Evolutionary conservation across 2,797 vertebrate genomes (phyloP), one percentile per base, ranked within the genome.

Genomic region (Sebastes variabilis): DNA sequence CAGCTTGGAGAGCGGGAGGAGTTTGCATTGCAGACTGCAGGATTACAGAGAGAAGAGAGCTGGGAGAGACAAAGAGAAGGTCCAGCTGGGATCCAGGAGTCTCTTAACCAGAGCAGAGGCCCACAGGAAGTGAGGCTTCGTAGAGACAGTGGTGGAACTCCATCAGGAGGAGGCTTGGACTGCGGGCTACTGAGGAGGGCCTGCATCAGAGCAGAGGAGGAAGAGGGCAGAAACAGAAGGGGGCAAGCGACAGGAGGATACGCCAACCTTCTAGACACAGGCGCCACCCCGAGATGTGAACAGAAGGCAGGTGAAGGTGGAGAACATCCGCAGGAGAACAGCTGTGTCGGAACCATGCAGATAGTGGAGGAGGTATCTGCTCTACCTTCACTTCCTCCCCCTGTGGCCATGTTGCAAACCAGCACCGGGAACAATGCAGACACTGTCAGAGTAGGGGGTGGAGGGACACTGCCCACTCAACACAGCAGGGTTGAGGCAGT

Each of bases 291-390:
- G 96, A 94, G 94, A 98, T 98, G 98, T 88, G 97, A 97, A 86
- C 88, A 97, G 95, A 98, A 97, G 93, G 96, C 96, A 89, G 94
- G 96, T 93, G 96, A 98, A 94, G 96, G 96, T 60, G 96, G 96
- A 88, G 85, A 87, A 84, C 86, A 69, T 80, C 81, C 2, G 90
- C 90, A 93, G 93, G 96, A 97, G 67, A 96, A 93, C 71, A 94
- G 89, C 76, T 68, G 89, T 34, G 89, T 90, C 66, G 76, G 95
- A 96, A 83, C 95, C 87, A 99, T 99, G 98, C 98, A 99, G 97
- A 99, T 99, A 90, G 97, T 99, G 0, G 98, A 99, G 88, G 97
- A 99, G 62, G 95, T 95, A 85, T 96, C 97, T 88, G 93, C 97
- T 85, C 91, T 97, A 91, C 97, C 92, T 46, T 85, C 93, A 92